Base-by-base conservation (phyloP, 2,888 invertebrate genomes). In the Tyria jacobaeae region DNA sequence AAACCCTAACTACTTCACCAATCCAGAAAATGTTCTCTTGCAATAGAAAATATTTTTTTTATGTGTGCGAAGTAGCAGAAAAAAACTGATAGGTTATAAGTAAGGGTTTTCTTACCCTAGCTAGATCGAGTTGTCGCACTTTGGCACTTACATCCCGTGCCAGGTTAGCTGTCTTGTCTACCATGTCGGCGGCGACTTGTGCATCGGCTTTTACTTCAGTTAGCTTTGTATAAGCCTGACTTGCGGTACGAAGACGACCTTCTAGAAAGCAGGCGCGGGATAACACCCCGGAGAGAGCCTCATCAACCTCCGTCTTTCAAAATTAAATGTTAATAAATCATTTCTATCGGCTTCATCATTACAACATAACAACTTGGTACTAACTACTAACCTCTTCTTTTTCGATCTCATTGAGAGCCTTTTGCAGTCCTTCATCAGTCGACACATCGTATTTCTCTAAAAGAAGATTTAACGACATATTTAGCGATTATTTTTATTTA, bases 81-180 rank as follows among this genome's bases (percentile, higher is more conserved):
- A n/a, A n/a, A n/a, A n/a, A n/a, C n/a, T n/a, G n/a, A 10, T 34
- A 41, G 37, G 27, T 15, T 34, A 51, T n/a, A 37, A 15, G 24
- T 3, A 21, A n/a, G 17, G 5, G 17, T 24, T 10, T 41, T 87
- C 94, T 89, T 94, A 98, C 98, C 89, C 98, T 96, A 0, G 99
- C 99, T 60, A 97, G 93, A 91, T 99, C 99, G 49, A 99, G 90
- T 63, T 98, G 97, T 12, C 99, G 95, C 17, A 99, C 99, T 96
- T 99, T 99, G 27, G 97, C 97, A 84, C 98, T 99, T 59, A 99
- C 99, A 86, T 97, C 98, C 80, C 98, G 97, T 0, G 99, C 99
- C 54, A 99, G 94, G 31, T 95, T 95, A 7, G 99, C 98, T 0
- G 99, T 99, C 81, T 96, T 96, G 37, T 96, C 95, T 37, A 99